Base-by-base conservation (phyloP, 2,113 vertebrate species). In the Calidris pygmaea region DNA sequence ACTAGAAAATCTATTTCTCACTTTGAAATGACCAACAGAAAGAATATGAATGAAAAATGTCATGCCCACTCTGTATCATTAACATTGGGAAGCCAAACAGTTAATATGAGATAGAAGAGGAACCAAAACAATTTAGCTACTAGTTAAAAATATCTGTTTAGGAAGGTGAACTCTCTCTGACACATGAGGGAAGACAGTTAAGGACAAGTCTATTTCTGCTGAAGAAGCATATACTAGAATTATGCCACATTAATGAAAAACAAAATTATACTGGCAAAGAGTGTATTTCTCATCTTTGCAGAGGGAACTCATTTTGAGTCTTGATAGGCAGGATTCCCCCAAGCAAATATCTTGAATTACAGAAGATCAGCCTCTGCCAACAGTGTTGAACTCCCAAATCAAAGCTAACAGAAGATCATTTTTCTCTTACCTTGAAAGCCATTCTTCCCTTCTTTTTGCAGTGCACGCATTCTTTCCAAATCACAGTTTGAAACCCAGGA, bases 51-150 rank as follows among this genome's bases (percentile, higher is more conserved):
- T 35, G 37, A 37, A 58, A 86, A 86, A 32, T 52, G 6, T 50
- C 39, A 9, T 37, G 14, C 10, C 20, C 10, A 34, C 10, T 20
- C 22, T 9, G 2, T 12, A 17, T 0, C 1, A 55, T 11, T 35
- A 50, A 6, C 20, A 5, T 0, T 43, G 48, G 16, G 37, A 66
- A 87, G 45, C 19, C 47, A 78, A 37, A 66, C 24, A 47, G 55
- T 70, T 85, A 48, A 67, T 20, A 7, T 23, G n/a, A 26, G 26
- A 13, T 1, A 20, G 29, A 53, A 81, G n/a, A 58, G 12, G 18
- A 79, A 29, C 16, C 4, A 29, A 55, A 88, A 9, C 4, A n/a
- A 24, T 63, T 53, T 60, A 55, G 21, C 22, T 59, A 12, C 53
- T 37, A 16, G 24, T 68, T 55, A 11, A 72, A 77, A 78, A 72